A percentile compares a stretch with the other conserved stretches of the same genome.
phyloP scores from a whole-genome alignment of 2,113 vertebrate species.

The Oncorhynchus mykiss region DNA sequence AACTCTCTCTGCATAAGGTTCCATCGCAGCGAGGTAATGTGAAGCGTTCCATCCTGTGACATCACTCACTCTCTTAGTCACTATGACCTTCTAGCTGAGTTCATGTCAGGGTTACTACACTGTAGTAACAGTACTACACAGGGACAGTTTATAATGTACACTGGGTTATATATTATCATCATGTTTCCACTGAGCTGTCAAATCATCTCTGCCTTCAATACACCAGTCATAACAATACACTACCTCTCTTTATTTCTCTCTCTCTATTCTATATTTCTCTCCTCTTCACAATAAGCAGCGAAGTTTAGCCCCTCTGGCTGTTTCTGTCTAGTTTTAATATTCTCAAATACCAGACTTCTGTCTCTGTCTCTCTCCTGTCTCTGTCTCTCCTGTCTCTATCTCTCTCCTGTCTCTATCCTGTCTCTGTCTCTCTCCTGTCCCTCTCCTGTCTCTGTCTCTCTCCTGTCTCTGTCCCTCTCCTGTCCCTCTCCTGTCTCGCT shows the following conservation, averaged over 20 bases:
- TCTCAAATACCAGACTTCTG: neutral
- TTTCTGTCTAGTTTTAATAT: neutral
- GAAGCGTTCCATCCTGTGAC: slow-evolving; percentile 59
- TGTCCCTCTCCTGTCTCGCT: neutral
- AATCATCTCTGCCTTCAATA: neutral
- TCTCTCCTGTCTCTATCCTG: too few relatives aligned
- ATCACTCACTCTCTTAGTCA: slow-evolving; percentile 38
- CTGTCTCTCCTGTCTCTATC: too few relatives aligned
- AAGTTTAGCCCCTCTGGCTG: neutral
- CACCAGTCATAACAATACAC: neutral
- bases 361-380: too few relatives aligned
- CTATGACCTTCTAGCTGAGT: slow-evolving; percentile 31
- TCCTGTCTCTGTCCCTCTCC: too few relatives aligned
- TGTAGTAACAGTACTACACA: neutral
- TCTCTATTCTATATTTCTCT: neutral
- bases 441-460: too few relatives aligned
- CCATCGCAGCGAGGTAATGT: slow-evolving; percentile 46
- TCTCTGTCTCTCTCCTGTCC: too few relatives aligned
- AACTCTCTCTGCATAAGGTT: neutral
- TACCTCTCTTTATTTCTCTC: neutral
- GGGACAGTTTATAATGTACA: too few relatives aligned
- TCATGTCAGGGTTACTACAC: neutral
- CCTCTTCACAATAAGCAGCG: neutral
- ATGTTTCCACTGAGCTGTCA: slow-evolving; percentile 41
- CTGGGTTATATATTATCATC: neutral